Conservation (phyloP, 1,140 invertebrate genomes). For the Polypedilum vanderplanki region DNA sequence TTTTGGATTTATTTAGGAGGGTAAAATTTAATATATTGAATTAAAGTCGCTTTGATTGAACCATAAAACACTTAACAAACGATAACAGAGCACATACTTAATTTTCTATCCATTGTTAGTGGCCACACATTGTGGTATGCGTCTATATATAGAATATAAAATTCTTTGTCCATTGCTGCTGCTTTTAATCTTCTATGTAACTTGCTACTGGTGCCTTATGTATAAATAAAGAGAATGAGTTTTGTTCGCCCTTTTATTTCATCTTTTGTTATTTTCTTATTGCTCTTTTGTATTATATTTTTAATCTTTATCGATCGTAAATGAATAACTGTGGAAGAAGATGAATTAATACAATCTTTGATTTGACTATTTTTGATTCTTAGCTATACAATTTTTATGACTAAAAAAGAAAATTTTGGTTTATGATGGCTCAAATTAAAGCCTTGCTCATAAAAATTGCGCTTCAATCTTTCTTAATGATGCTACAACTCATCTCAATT, state of each 20-base stretch:
- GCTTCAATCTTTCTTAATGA: too few species aligned
- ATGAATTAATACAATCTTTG: constrained; percentile 16
- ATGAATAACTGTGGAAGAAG: not conserved
- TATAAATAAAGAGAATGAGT: too few species aligned
- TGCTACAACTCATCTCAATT: too few species aligned
- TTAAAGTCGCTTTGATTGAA: not conserved
- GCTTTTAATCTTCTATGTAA: not conserved
- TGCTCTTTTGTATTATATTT: not conserved
- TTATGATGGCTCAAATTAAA: too few species aligned
- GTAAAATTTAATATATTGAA: too few species aligned
- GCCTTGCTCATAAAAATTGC: too few species aligned
- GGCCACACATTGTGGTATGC: not conserved
- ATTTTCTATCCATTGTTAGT: constrained; percentile 8
- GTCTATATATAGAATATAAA: constrained; percentile 1
- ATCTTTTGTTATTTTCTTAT: not conserved
- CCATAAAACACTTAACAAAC: constrained; percentile 6
- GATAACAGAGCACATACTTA: not conserved
- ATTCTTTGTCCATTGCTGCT: not conserved
- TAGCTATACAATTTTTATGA: not conserved
- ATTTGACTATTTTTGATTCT: not conserved
- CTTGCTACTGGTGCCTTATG: not conserved
- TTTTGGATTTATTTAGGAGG: not conserved
- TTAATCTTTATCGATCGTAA: constrained; percentile 27
- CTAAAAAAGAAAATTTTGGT: not conserved
- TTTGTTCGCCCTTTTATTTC: not conserved